A percentile compares a stretch with the other conserved stretches of the same genome.
Evolutionary conservation across 2,113 vertebrate species (phyloP).

Genomic region (Acrocephalus kingi): DNA sequence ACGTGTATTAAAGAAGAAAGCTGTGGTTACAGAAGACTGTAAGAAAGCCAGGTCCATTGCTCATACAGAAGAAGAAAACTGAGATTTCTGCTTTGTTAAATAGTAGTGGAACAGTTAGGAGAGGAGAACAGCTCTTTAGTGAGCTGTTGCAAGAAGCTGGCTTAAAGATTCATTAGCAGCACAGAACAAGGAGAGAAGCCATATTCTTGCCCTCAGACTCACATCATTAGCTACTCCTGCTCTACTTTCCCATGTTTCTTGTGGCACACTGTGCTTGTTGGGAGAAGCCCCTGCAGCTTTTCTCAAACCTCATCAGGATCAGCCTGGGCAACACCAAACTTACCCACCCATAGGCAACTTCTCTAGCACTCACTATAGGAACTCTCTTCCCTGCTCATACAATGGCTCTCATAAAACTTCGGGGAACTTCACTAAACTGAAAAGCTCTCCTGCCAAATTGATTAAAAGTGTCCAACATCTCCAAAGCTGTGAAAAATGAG

Average conservation of each 20-base stretch:
- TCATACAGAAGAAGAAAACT: neutral
- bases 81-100: neutral
- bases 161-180: neutral
- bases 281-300: neutral
- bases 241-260: neutral
- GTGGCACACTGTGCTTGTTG: neutral
- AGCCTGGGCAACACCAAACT: neutral
- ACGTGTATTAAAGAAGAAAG: neutral
- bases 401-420: accelerated
- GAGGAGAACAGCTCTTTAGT: neutral
- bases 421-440: neutral
- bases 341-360: neutral
- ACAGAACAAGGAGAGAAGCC: neutral
- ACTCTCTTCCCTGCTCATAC: neutral
- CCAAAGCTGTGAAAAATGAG: neutral
- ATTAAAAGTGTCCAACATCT: neutral
- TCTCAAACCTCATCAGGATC: neutral
- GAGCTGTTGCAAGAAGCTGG: neutral
- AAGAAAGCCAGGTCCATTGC: neutral
- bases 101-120: neutral
- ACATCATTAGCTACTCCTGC: neutral
- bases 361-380: neutral
- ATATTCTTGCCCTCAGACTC: neutral
- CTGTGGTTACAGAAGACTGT: neutral
- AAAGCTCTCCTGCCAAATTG: neutral